phyloP scores from a whole-genome alignment of 2,888 invertebrate genomes.

The Bimastos eiseni region DNA sequence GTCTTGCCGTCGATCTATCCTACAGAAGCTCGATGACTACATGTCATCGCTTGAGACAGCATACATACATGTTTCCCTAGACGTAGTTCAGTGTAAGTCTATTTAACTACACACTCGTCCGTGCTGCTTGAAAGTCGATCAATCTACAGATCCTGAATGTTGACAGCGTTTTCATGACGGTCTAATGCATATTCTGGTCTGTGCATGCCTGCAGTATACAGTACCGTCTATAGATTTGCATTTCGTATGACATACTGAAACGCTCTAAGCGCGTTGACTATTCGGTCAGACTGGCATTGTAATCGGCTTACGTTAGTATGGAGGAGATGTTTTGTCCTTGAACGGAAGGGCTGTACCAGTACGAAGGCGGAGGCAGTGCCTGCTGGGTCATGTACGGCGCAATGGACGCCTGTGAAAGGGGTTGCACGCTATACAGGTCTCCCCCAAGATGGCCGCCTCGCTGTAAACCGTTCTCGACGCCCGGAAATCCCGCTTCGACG shows the following conservation, averaged over 20 bases:
- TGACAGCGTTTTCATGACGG: not conserved
- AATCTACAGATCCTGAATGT: not conserved
- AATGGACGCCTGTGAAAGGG: not conserved
- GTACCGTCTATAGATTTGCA: not conserved
- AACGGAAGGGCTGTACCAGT: constrained; percentile 6
- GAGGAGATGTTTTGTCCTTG: constrained; percentile 16
- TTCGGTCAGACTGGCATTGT: not conserved
- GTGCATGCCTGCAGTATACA: not conserved
- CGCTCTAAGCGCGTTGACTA: not conserved
- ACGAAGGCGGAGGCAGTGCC: not conserved
- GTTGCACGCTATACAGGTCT: constrained; percentile 14
- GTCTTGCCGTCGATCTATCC: not conserved
- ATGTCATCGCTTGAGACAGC: not conserved
- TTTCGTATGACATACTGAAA: not conserved
- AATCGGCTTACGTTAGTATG: not conserved
- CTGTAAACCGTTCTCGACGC: not conserved
- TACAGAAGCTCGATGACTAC: not conserved
- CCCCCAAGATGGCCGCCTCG: not conserved
- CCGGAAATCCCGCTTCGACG: not conserved
- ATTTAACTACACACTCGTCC: not conserved
- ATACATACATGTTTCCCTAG: no score
- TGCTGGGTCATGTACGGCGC: constrained; percentile 18
- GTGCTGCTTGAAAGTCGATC: not conserved
- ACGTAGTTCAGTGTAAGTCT: not conserved
- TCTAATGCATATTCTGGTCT: not conserved